Evolutionary conservation across 2,797 vertebrate species (phyloP), one percentile per base, ranked within the genome.

Genomic region (Tarsius wallacei): DNA sequence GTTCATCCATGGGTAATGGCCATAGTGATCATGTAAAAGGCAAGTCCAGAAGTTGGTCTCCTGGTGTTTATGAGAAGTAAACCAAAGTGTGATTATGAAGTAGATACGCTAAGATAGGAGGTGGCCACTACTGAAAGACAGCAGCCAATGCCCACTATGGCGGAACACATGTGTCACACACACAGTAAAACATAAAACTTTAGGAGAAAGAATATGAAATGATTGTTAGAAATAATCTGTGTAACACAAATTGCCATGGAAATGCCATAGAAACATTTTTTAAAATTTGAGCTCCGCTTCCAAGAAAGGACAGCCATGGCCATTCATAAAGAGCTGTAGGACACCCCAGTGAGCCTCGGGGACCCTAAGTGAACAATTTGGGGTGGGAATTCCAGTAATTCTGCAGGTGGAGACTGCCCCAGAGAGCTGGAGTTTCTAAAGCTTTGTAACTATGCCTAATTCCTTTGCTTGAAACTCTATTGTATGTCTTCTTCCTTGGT

Each of bases 311-410:
- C 24, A 6, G 15, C 42, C 15, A 26, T 12, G 26, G 51, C 16
- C 57, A 19, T 8, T 53, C 74, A 53, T 4, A 51, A 14, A 64
- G 6, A 73, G 22, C 0, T 1, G 49, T 4, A 1, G 68, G 66
- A 61, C 21, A 17, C 5, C 0, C 21, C 42, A 12, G 12, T 1
- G 87, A 55, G 10, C 2, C 22, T 68, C n/a, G 6, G 26, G 31
- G 64, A 14, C 31, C 31, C 26, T 0, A 0, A 4, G 0, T 33
- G 33, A 71, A 63, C 1, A 7, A 19, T 10, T 4, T 16, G 9
- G 0, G 10, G 51, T 4, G 17, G 47, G 11, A 31, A 47, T n/a
- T 57, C 14, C 36, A 51, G 59, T 12, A 26, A 1, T 16, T 57
- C 47, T 24, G 26, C 47, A 31, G 42, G 21, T 36, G 17, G n/a